Conservation (phyloP, 2,113 vertebrate genomes). For the Phainopepla nitens region DNA sequence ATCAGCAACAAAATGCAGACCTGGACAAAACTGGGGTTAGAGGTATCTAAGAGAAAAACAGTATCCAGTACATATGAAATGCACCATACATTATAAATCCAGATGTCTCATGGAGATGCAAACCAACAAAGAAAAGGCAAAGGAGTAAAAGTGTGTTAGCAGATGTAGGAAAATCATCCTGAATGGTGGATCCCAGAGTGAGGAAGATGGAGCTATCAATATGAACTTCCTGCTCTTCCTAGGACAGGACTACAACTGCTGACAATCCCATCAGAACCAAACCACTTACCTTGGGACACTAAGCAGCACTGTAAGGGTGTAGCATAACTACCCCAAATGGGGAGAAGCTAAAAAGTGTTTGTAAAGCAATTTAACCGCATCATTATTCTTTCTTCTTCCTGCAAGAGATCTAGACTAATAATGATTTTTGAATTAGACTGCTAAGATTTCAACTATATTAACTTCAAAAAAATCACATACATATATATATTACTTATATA, state of each 20-base stretch:
- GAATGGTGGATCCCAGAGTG: not conserved
- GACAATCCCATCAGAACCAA: not conserved
- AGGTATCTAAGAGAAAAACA: not conserved
- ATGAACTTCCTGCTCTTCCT: not conserved
- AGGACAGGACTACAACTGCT: not conserved
- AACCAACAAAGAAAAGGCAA: not conserved
- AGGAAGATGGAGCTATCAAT: not conserved
- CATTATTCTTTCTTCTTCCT: not conserved
- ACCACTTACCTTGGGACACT: not conserved
- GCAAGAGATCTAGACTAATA: not conserved
- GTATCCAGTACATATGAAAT: not conserved
- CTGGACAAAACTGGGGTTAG: not conserved
- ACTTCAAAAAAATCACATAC: not conserved
- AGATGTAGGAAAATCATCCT: not conserved
- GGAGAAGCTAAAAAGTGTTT: not conserved
- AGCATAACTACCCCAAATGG: not conserved
- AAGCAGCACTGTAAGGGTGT: not conserved
- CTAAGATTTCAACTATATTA: not conserved
- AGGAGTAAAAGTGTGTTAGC: not conserved
- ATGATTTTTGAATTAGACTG: not conserved
- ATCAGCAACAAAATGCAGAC: not conserved
- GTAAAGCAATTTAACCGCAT: not conserved
- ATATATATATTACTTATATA: not conserved
- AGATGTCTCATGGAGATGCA: not conserved
- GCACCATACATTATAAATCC: not conserved